phyloP scores from a whole-genome alignment of 2,113 vertebrate genomes.

The Conger conger region DNA sequence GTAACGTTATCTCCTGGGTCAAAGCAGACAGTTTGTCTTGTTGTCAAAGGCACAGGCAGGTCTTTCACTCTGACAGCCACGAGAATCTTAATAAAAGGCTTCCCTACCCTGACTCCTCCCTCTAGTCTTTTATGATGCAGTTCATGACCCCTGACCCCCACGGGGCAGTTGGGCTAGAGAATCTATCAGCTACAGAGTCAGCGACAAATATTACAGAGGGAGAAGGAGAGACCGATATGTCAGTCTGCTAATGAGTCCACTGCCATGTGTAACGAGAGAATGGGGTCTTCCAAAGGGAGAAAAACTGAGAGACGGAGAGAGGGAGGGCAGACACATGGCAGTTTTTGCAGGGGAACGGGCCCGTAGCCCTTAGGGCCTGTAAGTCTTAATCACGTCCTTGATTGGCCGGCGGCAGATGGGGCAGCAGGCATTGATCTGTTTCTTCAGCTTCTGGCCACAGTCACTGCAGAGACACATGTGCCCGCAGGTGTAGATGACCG shows the following conservation, averaged over 20 bases:
- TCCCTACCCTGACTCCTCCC: neutral
- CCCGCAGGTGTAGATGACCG: conserved; percentile 97
- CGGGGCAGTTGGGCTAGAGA: neutral
- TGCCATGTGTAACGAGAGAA: neutral
- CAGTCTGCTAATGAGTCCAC: neutral
- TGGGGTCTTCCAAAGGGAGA: neutral
- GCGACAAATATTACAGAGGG: neutral
- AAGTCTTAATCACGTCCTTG: conserved; percentile 98
- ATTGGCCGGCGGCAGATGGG: conserved; percentile 95
- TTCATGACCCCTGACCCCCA: neutral
- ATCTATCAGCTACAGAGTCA: neutral
- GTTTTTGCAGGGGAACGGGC: neutral
- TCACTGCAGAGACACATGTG: conserved; percentile 98
- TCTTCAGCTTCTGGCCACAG: conserved; percentile 92
- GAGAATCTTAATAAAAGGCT: conserved; percentile 27
- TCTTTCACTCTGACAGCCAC: conserved; percentile 48
- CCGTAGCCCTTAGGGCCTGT: conserved; percentile 78
- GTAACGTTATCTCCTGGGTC: conserved; percentile 49
- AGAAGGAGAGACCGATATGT: neutral
- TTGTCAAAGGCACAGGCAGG: conserved; percentile 68
- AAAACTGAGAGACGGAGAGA: conserved; percentile 2
- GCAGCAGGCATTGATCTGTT: conserved; percentile 91
- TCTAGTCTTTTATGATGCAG: neutral
- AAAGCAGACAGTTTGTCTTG: conserved; percentile 42
- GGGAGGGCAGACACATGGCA: neutral